Conservation (phyloP, 2,797 vertebrate species). For the Hozukius guyotensis region DNA sequence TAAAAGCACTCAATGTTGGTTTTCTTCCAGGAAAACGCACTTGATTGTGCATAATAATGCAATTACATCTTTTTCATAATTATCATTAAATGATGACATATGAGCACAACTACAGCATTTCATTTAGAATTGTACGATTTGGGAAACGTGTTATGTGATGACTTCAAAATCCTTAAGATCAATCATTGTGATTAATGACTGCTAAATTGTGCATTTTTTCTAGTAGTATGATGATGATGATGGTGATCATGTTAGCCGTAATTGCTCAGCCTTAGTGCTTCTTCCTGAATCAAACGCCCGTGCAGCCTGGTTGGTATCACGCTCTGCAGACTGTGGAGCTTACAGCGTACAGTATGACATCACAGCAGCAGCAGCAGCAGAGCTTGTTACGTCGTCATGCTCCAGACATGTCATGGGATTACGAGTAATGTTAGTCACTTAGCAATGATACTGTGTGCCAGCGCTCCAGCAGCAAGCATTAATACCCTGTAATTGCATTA, state of each 20-base stretch:
- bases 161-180: background rate
- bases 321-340: slow-evolving; percentile 7
- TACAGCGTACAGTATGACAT: slow-evolving; percentile 26
- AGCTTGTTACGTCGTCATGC: slow-evolving; percentile 36
- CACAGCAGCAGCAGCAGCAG: slow-evolving; percentile 21
- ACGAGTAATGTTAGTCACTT: slow-evolving; percentile 52
- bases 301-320: background rate
- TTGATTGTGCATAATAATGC: background rate
- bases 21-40: background rate
- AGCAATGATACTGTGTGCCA: slow-evolving; percentile 34
- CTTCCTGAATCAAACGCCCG: background rate
- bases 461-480: slow-evolving; percentile 34
- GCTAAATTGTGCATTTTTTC: background rate
- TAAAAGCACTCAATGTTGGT: background rate
- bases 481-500: slow-evolving; percentile 67
- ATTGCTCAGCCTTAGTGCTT: background rate
- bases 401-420: slow-evolving; percentile 63
- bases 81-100: background rate
- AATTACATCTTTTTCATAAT: background rate
- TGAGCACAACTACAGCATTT: background rate
- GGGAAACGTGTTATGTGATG: background rate
- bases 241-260: background rate
- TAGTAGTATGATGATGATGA: background rate
- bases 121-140: background rate
- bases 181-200: slow-evolving; percentile 8